phyloP scores from a whole-genome alignment of 2,113 vertebrate genomes.

The Sander vitreus region DNA sequence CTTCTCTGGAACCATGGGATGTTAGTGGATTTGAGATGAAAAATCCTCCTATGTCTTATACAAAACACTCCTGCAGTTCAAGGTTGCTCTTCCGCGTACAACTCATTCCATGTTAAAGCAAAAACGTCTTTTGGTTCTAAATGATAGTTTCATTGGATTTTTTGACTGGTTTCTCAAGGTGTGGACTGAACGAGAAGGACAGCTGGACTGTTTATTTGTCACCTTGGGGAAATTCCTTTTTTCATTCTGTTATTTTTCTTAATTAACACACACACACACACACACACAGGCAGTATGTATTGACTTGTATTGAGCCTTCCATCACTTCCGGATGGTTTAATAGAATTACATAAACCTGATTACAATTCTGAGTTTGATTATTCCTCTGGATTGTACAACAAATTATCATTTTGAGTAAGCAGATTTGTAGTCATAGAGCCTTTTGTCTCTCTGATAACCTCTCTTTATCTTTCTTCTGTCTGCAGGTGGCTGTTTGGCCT shows the following conservation, averaged over 20 bases:
- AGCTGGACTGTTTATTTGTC: background rate
- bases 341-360: background rate
- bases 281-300: background rate
- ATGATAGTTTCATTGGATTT: background rate
- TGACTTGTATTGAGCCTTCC: background rate
- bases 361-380: background rate
- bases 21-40: constrained; percentile 8
- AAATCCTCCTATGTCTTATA: background rate
- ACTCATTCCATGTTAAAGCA: background rate
- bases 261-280: too few relatives aligned
- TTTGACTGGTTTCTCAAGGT: background rate
- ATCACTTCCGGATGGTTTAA: too few relatives aligned
- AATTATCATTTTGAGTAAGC: background rate
- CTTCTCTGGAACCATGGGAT: constrained; percentile 10
- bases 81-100: background rate
- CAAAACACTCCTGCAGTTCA: background rate
- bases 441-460: background rate
- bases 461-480: background rate
- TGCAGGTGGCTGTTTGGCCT: constrained; percentile 63
- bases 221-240: too few relatives aligned
- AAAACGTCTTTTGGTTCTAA: background rate
- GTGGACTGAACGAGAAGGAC: background rate
- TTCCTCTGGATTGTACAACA: background rate
- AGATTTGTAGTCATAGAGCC: background rate
- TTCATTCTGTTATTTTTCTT: too few relatives aligned